A percentile compares a stretch with the other conserved stretches of the same genome.
These are phyloP conservation scores for Heliconius himera DNA, from an alignment of 1,140 invertebrate genomes.

Conservation along the genomic window DNA sequence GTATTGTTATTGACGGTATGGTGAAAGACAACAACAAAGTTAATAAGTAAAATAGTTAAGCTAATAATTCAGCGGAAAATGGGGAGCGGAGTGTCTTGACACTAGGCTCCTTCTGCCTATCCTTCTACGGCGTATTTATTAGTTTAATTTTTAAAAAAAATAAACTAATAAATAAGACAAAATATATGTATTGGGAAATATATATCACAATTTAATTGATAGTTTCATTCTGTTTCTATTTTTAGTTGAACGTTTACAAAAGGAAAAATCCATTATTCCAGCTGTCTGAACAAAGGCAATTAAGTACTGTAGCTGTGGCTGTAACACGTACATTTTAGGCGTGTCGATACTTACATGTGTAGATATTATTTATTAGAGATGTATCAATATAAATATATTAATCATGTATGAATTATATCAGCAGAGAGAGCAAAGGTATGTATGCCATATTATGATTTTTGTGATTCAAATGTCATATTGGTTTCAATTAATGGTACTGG, in stretches of 20 bases:
- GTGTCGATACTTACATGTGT: not conserved
- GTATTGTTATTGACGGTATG: no score
- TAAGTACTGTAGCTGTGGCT: conserved; percentile 39
- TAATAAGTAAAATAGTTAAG: no score
- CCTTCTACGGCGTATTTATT: no score
- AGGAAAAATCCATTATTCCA: conserved; percentile 50
- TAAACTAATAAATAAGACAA: no score
- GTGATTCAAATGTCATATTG: not conserved
- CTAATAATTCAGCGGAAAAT: no score
- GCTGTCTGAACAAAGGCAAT: conserved; percentile 47
- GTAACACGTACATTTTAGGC: conserved; percentile 34
- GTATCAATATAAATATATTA: not conserved
- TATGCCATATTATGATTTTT: not conserved
- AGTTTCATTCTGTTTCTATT: conserved; percentile 34
- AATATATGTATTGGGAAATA: not conserved
- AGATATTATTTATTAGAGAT: not conserved
- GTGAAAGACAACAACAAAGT: no score
- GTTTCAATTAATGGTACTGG: no score
- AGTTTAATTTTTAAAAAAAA: no score
- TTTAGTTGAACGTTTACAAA: conserved; percentile 36
- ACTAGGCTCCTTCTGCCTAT: no score
- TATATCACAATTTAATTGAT: conserved; percentile 23
- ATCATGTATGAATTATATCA: not conserved
- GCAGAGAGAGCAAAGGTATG: no score
- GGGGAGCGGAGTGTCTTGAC: no score